Conservation (phyloP, 2,797 vertebrate species). For the Enoplosus armatus region DNA sequence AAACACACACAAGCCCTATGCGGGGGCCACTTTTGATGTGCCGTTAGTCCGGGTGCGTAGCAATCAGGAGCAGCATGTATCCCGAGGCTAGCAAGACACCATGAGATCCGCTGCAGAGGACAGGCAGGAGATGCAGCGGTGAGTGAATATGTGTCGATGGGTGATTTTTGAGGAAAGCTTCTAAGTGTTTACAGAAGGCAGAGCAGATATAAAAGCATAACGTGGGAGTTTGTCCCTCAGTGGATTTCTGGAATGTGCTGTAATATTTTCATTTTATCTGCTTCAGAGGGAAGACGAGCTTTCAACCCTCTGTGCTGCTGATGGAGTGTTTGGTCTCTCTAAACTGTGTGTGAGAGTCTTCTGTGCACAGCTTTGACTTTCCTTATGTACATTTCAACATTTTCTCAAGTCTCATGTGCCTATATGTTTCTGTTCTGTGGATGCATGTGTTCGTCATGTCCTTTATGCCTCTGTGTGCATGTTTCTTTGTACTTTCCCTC, state of each 20-base stretch:
- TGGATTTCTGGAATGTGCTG: conserved; percentile 68
- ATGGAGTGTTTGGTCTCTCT: conserved; percentile 59
- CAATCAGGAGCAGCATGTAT: conserved; percentile 71
- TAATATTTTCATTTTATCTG: conserved; percentile 73
- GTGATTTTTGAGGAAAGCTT: conserved; percentile 70
- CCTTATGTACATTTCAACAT: conserved; percentile 1
- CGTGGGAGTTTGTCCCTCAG: conserved; percentile 75
- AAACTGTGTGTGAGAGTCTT: conserved; percentile 44
- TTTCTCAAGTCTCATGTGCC: neutral
- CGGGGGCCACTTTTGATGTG: conserved; percentile 68
- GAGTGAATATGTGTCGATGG: conserved; percentile 64
- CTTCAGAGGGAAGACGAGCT: conserved; percentile 68
- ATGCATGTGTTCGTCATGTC: neutral
- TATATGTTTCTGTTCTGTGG: conserved; percentile 11
- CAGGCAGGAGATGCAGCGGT: conserved; percentile 38
- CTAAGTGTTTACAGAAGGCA: conserved; percentile 74
- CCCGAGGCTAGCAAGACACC: conserved; percentile 65
- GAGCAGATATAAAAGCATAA: conserved; percentile 71
- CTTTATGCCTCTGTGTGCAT: neutral
- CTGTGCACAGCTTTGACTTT: conserved; percentile 10
- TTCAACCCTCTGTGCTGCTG: conserved; percentile 58
- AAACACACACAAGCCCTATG: conserved; percentile 40
- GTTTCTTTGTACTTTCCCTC: neutral
- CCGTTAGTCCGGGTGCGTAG: conserved; percentile 60
- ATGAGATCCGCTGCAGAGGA: conserved; percentile 43